Conservation (phyloP, 2,888 invertebrate genomes). For the Clivina fossor region DNA sequence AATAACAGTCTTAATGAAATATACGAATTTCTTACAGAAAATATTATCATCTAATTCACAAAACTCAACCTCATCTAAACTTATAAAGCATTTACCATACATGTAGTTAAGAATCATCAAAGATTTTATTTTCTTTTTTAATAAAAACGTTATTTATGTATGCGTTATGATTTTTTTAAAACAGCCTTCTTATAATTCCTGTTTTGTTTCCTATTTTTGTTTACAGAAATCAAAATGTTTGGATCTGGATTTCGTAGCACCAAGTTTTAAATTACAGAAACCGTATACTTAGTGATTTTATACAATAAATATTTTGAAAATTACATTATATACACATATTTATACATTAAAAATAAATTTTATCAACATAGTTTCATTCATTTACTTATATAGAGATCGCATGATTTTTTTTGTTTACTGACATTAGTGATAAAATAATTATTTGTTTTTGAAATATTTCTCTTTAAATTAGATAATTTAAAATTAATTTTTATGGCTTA, state of each 20-base stretch:
- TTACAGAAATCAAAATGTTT: constrained; percentile 25
- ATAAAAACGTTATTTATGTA: constrained; percentile 33
- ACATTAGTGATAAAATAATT: no score
- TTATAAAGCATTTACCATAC: constrained; percentile 40
- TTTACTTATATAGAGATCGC: no score
- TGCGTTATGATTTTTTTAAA: neutral
- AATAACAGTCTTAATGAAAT: constrained; percentile 32
- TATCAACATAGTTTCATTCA: no score
- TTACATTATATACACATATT: no score
- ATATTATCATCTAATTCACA: constrained; percentile 49
- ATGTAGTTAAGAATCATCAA: constrained; percentile 32
- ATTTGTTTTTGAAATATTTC: no score
- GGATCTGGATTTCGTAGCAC: neutral
- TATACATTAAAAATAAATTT: no score
- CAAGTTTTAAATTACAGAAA: neutral
- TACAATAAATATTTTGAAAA: no score
- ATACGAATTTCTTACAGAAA: constrained; percentile 45
- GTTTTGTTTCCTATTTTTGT: constrained; percentile 3
- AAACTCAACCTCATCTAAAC: constrained; percentile 44
- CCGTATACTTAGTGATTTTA: no score
- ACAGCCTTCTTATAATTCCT: neutral
- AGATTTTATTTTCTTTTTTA: no score
- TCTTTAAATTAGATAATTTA: no score
- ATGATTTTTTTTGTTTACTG: no score
- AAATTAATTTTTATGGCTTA: no score